A percentile compares a stretch with the other conserved stretches of the same genome.
Evolutionary conservation across 2,888 invertebrate genomes (phyloP).

Genomic region (Acanthopleura granulata): DNA sequence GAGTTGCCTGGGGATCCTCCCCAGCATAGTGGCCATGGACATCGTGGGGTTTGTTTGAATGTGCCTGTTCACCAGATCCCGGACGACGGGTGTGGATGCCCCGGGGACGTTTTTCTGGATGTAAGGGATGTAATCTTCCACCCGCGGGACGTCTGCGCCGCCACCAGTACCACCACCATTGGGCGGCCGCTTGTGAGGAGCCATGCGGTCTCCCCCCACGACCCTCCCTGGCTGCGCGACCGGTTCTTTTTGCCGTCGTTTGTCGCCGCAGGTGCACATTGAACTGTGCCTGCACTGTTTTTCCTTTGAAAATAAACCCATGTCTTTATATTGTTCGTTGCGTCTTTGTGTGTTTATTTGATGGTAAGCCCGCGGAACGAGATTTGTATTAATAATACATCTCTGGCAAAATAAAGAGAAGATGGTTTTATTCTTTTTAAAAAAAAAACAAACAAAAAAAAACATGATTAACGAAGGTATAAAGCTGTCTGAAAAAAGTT

Average conservation of each 20-base stretch:
- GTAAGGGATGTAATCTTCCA: neutral
- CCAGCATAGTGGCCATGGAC: neutral
- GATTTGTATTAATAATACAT: neutral
- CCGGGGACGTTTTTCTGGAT: neutral
- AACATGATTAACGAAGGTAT: neutral
- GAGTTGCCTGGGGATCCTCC: neutral
- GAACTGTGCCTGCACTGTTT: neutral
- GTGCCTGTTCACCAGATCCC: neutral
- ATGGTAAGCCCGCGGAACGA: too few species aligned
- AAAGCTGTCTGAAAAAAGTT: neutral
- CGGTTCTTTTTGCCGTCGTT: neutral
- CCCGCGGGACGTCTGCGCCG: neutral
- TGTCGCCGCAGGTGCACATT: neutral
- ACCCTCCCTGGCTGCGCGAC: neutral
- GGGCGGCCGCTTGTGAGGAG: neutral
- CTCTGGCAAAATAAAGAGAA: neutral
- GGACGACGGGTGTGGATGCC: neutral
- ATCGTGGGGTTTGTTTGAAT: neutral
- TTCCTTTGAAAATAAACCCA: conserved; percentile 1
- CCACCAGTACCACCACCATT: neutral
- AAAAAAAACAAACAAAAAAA: neutral
- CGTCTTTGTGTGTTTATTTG: neutral
- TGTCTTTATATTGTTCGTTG: neutral
- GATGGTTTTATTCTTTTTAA: too few species aligned
- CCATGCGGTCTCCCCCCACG: neutral